These are phyloP conservation scores for Epinephelus lanceolatus DNA, from an alignment of 2,113 vertebrate species.

Conservation along the genomic window DNA sequence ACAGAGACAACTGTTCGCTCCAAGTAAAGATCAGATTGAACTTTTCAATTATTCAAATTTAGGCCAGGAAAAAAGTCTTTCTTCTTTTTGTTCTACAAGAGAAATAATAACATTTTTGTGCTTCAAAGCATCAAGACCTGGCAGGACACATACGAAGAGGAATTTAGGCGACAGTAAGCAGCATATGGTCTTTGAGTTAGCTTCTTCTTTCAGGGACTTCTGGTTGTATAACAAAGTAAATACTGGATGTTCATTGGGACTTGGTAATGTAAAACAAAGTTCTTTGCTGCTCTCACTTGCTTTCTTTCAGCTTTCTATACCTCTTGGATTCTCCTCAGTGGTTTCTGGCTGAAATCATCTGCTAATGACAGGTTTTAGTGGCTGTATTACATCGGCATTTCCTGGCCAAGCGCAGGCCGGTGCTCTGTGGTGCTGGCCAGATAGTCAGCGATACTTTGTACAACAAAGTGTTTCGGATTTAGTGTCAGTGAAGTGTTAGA, in stretches of 20 bases:
- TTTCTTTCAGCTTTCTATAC: slow-evolving; percentile 9
- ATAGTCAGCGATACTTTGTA: slow-evolving; percentile 11
- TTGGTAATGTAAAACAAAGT: slow-evolving; percentile 27
- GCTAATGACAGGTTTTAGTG: slow-evolving; percentile 31
- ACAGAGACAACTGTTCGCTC: not conserved
- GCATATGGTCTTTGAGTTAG: slow-evolving; percentile 43
- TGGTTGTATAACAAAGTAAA: slow-evolving; percentile 34
- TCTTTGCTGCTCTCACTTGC: slow-evolving; percentile 10
- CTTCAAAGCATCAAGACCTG: not conserved
- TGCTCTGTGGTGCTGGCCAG: slow-evolving; percentile 1
- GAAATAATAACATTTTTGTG: not conserved
- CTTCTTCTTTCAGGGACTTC: slow-evolving; percentile 9
- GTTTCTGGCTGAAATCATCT: slow-evolving; percentile 43
- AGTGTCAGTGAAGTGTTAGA: slow-evolving; percentile 39
- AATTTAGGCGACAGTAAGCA: slow-evolving; percentile 18
- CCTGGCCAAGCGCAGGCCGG: slow-evolving; percentile 13
- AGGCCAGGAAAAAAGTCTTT: slow-evolving; percentile 10
- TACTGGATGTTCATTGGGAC: slow-evolving; percentile 24
- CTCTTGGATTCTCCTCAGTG: not conserved
- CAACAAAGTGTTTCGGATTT: slow-evolving; percentile 44
- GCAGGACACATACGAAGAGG: not conserved
- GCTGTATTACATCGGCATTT: slow-evolving; percentile 36
- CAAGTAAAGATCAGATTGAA: slow-evolving; percentile 7
- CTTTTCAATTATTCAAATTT: not conserved
- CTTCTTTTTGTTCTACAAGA: not conserved